phyloP scores from a whole-genome alignment of 2,797 vertebrate species.

The Rallus crepitans region DNA sequence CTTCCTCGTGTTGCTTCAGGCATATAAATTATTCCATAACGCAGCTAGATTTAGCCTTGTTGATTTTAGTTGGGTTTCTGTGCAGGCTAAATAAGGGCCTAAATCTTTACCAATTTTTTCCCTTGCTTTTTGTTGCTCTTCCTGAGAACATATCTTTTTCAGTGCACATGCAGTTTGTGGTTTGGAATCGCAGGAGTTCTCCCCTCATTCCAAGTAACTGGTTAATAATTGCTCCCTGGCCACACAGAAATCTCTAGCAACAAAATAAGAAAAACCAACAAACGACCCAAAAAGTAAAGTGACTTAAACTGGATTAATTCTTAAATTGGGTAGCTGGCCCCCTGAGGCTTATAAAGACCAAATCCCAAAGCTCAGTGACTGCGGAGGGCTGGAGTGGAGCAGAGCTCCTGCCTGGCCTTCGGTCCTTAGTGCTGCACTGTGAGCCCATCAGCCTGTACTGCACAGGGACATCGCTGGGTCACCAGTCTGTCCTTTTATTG shows the following conservation, averaged over 20 bases:
- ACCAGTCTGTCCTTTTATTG: fast-evolving
- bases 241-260: neutral
- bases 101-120: neutral
- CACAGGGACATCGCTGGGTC: too few relatives aligned
- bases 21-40: slow-evolving; percentile 16
- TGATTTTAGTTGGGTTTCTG: slow-evolving; percentile 6
- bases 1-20: neutral
- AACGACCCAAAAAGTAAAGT: neutral
- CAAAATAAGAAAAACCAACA: neutral
- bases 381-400: neutral
- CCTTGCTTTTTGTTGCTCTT: neutral
- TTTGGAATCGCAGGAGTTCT: neutral
- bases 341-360: neutral
- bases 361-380: neutral
- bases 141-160: neutral
- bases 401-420: neutral
- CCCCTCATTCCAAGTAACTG: neutral
- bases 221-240: neutral
- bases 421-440: too few relatives aligned
- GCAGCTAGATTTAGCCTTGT: slow-evolving; percentile 27
- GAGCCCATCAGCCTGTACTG: neutral
- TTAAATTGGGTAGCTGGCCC: neutral
- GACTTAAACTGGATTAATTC: neutral
- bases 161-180: neutral
- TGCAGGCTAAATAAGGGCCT: slow-evolving; percentile 20